Conservation (phyloP, 2,888 invertebrate species). For the Phragmatobia fuliginosa region DNA sequence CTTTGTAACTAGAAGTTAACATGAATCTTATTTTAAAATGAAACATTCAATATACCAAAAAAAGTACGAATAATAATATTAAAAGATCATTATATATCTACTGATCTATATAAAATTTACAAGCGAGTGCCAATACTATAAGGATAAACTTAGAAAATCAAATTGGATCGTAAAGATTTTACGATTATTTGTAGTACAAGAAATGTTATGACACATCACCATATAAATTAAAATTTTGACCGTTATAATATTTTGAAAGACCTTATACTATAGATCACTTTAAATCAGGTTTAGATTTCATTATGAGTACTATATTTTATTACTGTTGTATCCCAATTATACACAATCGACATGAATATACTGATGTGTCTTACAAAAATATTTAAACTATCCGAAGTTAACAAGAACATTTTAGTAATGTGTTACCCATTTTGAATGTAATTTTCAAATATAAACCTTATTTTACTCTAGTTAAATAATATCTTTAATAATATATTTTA, state of each 20-base stretch:
- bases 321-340: background rate
- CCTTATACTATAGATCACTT: background rate
- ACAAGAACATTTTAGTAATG: too few species aligned
- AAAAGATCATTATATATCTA: conserved; percentile 13
- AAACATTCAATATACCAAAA: conserved; percentile 16
- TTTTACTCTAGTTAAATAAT: background rate
- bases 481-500: too few species aligned
- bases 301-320: background rate
- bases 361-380: too few species aligned
- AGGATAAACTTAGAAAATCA: background rate
- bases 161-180: background rate
- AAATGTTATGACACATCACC: too few species aligned
- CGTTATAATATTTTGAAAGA: background rate
- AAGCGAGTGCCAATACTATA: background rate
- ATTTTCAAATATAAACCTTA: background rate
- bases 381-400: too few species aligned
- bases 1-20: too few species aligned
- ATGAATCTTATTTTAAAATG: too few species aligned
- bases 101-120: background rate
- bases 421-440: too few species aligned
- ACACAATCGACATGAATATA: too few species aligned
- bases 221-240: background rate
- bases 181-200: background rate
- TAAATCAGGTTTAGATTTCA: background rate
- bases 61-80: conserved; percentile 33